Conservation (phyloP, 1,140 invertebrate genomes). For the Dinothrombium tinctorium region DNA sequence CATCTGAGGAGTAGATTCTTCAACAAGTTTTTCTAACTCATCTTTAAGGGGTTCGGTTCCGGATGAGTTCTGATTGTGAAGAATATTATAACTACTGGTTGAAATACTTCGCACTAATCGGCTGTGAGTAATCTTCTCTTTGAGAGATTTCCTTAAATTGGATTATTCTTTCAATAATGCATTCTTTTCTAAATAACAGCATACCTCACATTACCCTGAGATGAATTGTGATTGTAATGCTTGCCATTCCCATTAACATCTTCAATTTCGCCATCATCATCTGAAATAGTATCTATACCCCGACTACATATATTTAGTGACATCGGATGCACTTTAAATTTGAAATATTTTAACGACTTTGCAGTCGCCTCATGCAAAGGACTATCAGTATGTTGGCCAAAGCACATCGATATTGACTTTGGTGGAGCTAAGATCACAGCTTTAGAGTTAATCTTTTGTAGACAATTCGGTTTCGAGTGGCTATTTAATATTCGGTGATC, state of each 20-base stretch:
- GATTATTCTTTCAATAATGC: not conserved
- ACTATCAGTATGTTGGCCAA: constrained; percentile 9
- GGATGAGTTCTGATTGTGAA: constrained; percentile 8
- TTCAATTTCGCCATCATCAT: constrained; percentile 14
- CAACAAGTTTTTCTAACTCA: not conserved
- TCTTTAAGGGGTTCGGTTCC: not conserved
- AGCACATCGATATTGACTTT: constrained; percentile 16
- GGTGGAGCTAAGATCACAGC: constrained; percentile 1
- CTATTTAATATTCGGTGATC: not conserved
- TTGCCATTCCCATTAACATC: constrained; percentile 4
- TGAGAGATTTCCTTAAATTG: constrained; percentile 8
- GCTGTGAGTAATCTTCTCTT: constrained; percentile 13
- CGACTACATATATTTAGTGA: constrained; percentile 12
- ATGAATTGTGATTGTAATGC: not conserved
- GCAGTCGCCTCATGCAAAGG: not conserved
- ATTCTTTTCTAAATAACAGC: not conserved
- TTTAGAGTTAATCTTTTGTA: not conserved
- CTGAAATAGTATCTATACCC: constrained; percentile 9
- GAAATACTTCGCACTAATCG: constrained; percentile 16
- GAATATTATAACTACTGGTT: constrained; percentile 15
- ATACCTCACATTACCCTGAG: not conserved
- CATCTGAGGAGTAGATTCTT: no score
- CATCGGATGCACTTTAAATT: constrained; percentile 15
- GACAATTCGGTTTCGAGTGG: constrained; percentile 8
- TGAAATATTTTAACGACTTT: constrained; percentile 7